These are phyloP conservation scores for Eidolon helvum DNA, from an alignment of 2,113 vertebrate genomes.

Conservation along the genomic window DNA sequence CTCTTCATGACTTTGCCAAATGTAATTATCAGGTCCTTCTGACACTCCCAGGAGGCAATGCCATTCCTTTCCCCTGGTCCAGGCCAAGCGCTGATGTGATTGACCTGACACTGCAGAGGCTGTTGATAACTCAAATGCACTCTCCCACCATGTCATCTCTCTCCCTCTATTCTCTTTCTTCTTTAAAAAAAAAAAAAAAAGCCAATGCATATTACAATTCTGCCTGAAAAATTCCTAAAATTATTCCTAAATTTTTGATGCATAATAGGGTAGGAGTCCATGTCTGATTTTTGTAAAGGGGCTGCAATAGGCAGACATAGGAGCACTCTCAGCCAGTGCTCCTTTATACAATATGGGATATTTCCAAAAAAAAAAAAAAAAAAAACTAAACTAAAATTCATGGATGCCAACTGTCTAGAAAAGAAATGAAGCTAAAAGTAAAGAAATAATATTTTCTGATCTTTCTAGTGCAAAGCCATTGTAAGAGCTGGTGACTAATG, in stretches of 20 bases:
- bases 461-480: neutral
- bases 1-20: conserved; percentile 63
- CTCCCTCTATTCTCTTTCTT: neutral
- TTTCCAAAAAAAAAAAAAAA: neutral
- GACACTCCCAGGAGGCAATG: conserved; percentile 66
- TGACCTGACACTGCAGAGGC: conserved; percentile 61
- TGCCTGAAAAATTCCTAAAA: neutral
- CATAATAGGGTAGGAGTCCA: neutral
- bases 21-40: conserved; percentile 64
- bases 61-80: conserved; percentile 18
- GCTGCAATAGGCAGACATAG: neutral
- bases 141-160: neutral
- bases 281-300: neutral
- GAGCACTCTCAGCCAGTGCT: neutral
- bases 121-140: conserved; percentile 50
- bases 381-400: neutral
- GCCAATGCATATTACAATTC: neutral
- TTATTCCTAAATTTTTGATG: neutral
- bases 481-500: neutral
- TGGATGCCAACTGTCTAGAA: neutral
- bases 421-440: neutral
- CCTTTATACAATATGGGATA: neutral
- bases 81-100: conserved; percentile 66
- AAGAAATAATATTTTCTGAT: neutral
- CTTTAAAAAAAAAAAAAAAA: neutral